These are phyloP conservation scores for Platysteira castanea DNA, from an alignment of 2,113 vertebrate species.

Conservation along the genomic window DNA sequence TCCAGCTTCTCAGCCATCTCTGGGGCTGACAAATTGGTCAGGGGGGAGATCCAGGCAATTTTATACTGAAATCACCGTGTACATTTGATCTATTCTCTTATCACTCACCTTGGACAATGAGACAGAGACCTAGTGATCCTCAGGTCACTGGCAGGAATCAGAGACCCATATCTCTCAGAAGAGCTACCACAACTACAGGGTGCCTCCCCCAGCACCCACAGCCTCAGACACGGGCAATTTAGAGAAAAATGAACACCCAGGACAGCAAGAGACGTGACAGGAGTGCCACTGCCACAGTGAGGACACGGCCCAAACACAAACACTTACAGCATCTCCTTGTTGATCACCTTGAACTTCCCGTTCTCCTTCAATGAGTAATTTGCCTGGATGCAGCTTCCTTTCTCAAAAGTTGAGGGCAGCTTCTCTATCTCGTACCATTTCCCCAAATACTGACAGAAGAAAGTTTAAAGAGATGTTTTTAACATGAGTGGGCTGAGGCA, in stretches of 20 bases:
- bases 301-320: neutral
- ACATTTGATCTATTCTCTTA: neutral
- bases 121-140: neutral
- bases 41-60: neutral
- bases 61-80: neutral
- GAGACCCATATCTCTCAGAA: neutral
- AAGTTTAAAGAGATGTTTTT: neutral
- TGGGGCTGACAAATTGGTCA: neutral
- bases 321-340: conserved; percentile 74
- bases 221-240: neutral
- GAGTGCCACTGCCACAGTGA: neutral
- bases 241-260: neutral
- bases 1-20: neutral
- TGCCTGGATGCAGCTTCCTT: conserved; percentile 77
- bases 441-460: conserved; percentile 78
- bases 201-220: neutral
- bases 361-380: conserved; percentile 76
- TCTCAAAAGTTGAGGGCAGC: conserved; percentile 77
- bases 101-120: neutral
- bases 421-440: conserved; percentile 85
- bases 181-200: neutral
- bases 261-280: neutral
- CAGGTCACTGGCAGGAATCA: neutral
- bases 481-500: neutral
- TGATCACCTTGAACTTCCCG: conserved; percentile 78